Evolutionary conservation across 2,113 vertebrate genomes (phyloP), one percentile per base, ranked within the genome.

Genomic region (Opisthocomus hoazin): DNA sequence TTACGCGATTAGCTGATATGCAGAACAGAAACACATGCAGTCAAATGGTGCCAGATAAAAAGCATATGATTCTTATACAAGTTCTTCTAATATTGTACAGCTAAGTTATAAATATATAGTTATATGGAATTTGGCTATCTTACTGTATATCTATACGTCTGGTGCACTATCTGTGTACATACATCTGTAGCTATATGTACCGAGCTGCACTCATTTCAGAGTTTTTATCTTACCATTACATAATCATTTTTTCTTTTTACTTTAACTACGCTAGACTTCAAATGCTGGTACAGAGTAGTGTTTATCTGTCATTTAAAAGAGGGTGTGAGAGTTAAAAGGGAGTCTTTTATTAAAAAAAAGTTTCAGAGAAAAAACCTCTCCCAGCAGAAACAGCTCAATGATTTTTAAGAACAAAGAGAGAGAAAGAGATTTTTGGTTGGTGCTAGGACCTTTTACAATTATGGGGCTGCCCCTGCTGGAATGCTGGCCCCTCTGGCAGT

Each of bases 1-100:
- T 96, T 97, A 97, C 94, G 87, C 76, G 83, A 97, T 97, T 96
- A 97, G 91, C 95, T 94, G 97, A 94, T 97, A 97, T 71, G 91
- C 96, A 94, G 92, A 98, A 94, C 96, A 97, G 96, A 97, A 97
- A 95, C 94, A 96, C 92, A 89, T 94, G 96, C 94, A 96, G 70
- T 71, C 77, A 73, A 92, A 92, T 87, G 92, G 92, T 95, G 91
- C 92, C 75, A 80, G 77, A 92, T 70, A 89, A 95, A 94, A 90
- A 89, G 15, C 79, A 84, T 60, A 56, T 71, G 50, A 90, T 87
- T 91, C 41, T 61, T 92, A 69, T 5, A 46, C 15, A 69, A 30
- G 39, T 73, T 79, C 48, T 69, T 87, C 37, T 45, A 61, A 63
- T 60, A 83, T 9, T 41, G n/a, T 48, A 56, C 51, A 41, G 53